phyloP scores from a whole-genome alignment of 2,888 invertebrate species.

The Eumacrocentrus americanus region DNA sequence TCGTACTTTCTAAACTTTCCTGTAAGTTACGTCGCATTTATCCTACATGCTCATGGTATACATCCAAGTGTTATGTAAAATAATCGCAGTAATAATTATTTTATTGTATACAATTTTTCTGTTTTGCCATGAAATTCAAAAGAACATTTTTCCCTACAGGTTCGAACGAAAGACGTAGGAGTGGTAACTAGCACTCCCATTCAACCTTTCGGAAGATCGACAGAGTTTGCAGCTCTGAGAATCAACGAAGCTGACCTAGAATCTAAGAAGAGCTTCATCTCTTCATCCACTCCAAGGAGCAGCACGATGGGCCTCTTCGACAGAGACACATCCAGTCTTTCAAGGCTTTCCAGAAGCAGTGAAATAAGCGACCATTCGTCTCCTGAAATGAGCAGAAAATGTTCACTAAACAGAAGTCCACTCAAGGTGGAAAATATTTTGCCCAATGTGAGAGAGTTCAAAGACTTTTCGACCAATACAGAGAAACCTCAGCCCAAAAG shows the following conservation, averaged over 20 bases:
- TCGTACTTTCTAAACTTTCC: constrained; percentile 24
- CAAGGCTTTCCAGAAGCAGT: constrained; percentile 15
- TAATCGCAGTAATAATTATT: neutral
- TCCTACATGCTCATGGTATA: constrained; percentile 2
- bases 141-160: constrained; percentile 35
- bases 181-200: constrained; percentile 54
- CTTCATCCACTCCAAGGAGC: neutral
- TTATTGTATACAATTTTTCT: neutral
- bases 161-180: constrained; percentile 53
- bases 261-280: constrained; percentile 23
- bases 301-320: constrained; percentile 18
- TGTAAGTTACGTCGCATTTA: neutral
- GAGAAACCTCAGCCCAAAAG: constrained; percentile 26
- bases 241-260: constrained; percentile 25
- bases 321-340: constrained; percentile 18
- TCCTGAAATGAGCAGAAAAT: constrained; percentile 35
- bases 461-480: constrained; percentile 46
- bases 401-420: constrained; percentile 35
- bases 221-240: constrained; percentile 20
- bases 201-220: constrained; percentile 20
- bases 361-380: constrained; percentile 11
- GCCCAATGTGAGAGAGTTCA: constrained; percentile 32
- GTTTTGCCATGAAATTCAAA: constrained; percentile 1
- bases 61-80: neutral
- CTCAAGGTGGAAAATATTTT: constrained; percentile 40